phyloP scores from a whole-genome alignment of 2,797 vertebrate species.

The Luscinia luscinia region DNA sequence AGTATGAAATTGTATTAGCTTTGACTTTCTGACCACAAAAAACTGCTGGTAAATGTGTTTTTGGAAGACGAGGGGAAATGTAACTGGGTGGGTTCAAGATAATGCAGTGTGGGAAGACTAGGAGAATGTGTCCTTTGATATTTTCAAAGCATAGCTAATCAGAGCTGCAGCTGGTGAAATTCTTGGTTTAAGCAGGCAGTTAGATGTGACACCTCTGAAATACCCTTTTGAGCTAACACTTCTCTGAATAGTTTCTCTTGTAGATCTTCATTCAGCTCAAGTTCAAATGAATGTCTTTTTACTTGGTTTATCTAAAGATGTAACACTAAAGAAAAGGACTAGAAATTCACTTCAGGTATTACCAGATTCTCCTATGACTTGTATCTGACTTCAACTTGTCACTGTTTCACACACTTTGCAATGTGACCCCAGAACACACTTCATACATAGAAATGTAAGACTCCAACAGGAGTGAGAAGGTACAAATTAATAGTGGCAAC shows the following conservation, averaged over 20 bases:
- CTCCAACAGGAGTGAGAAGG: background rate
- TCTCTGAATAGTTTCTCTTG: background rate
- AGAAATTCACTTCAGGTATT: background rate
- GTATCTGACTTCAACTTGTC: background rate
- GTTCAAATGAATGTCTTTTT: background rate
- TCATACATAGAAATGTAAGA: background rate
- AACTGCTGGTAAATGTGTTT: background rate
- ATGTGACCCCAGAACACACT: background rate
- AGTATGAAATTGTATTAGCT: background rate
- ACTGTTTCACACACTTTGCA: background rate
- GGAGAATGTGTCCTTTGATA: background rate
- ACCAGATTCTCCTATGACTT: background rate
- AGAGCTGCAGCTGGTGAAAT: background rate
- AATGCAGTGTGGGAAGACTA: background rate
- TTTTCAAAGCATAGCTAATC: background rate
- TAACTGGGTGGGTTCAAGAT: fast-evolving
- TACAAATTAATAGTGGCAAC: background rate
- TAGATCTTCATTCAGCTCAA: background rate
- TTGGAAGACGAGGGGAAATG: background rate
- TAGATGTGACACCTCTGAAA: background rate
- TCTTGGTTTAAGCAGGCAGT: background rate
- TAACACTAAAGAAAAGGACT: background rate
- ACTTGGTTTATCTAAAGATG: background rate
- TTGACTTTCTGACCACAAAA: background rate
- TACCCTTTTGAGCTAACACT: background rate